Conservation (phyloP, 2,113 vertebrate genomes). For the Plotosus lineatus region DNA sequence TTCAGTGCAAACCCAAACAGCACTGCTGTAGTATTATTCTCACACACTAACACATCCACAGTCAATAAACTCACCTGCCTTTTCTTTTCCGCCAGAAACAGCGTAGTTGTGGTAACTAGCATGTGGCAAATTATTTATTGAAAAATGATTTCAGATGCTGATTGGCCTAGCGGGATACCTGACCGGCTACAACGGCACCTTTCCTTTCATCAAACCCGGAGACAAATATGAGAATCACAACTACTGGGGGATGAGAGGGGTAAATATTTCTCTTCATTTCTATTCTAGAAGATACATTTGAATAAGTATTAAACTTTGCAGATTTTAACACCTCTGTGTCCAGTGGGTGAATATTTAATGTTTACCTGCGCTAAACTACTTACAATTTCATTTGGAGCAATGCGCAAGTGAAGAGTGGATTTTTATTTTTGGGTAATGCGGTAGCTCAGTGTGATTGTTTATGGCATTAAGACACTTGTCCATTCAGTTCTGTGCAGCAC, state of each 20-base stretch:
- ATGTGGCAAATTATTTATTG: not conserved
- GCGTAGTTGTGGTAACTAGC: not conserved
- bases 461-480: not conserved
- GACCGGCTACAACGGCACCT: constrained; percentile 92
- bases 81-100: not conserved
- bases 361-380: not conserved
- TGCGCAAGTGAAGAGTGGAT: not conserved
- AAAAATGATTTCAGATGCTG: constrained; percentile 82
- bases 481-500: constrained; percentile 84
- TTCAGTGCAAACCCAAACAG: not conserved
- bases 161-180: constrained; percentile 93
- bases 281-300: not conserved
- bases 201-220: constrained; percentile 92
- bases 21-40: not conserved
- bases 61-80: not conserved
- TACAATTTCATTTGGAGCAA: not conserved
- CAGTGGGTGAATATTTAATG: not conserved
- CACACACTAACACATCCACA: not conserved
- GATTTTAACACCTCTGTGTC: not conserved
- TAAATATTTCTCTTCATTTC: constrained; percentile 59
- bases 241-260: constrained; percentile 96
- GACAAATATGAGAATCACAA: constrained; percentile 91
- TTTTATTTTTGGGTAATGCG: too few relatives aligned
- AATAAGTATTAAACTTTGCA: not conserved
- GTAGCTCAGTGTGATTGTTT: not conserved